Evolutionary conservation across 2,797 vertebrate genomes (phyloP), one percentile per base, ranked within the genome.

Genomic region (Avahi laniger): DNA sequence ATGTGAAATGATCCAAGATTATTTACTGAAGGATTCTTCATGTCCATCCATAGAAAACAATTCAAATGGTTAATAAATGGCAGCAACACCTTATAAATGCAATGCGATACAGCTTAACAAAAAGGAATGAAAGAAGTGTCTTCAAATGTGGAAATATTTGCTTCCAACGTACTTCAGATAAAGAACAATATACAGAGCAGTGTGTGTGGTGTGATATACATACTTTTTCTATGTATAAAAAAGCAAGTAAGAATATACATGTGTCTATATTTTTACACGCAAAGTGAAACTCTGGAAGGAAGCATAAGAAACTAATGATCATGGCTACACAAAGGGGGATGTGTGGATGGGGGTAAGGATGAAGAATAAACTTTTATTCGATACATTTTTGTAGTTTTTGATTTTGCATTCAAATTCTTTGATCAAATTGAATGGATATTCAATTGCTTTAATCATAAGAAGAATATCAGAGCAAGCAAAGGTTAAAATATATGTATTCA

Each of bases 361-460:
- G 35, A 86, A 69, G 72, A 13, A 41, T 26, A 57, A 76, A 20
- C 41, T 84, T 82, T 38, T 7, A 33, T 88, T 69, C 13, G 52
- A 38, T 75, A n/a, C 8, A 48, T 92, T 85, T 65, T 86, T 78
- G 86, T 73, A 63, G 73, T 26, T 70, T 96, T 70, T 59, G 87
- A 91, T 89, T 95, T 93, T 38, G 3, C 88, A 67, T 96, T 95
- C 79, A 91, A 70, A 72, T 30, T 89, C 14, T 95, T 95, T 95
- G 95, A 97, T 91, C 43, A 26, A 57, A 57, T 26, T 57, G 54
- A 57, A 57, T 57, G 9, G 9, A 57, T 57, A 93, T 89, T 96
- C 70, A 91, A 41, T 82, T 78, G 83, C 52, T 89, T 76, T 83
- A 89, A 80, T 61, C 82, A 84, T 54, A 95, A n/a, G 61, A 89